These are phyloP conservation scores for Phocoena phocoena DNA, from an alignment of 2,113 vertebrate species.

Conservation along the genomic window DNA sequence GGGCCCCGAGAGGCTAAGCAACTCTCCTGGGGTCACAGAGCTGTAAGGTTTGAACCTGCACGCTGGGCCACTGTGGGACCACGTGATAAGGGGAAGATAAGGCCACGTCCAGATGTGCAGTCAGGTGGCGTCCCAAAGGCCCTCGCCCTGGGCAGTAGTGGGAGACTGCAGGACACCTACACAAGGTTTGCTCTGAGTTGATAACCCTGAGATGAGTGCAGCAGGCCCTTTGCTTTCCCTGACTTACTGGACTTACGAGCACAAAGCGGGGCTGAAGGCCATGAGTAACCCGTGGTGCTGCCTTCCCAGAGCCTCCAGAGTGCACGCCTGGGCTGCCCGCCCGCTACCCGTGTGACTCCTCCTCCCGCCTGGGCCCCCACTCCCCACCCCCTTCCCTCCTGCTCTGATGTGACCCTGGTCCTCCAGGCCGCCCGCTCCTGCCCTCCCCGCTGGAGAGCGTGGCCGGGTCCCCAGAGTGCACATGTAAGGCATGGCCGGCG, in stretches of 20 bases:
- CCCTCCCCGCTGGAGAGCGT: background rate
- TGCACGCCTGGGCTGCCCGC: background rate
- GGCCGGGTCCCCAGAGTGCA: background rate
- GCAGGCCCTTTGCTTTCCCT: too few relatives aligned
- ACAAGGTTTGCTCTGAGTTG: background rate
- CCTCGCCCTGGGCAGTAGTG: background rate
- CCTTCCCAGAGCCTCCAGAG: background rate
- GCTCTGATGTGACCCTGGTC: background rate
- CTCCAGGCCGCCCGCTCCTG: rapidly evolving
- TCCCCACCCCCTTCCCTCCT: background rate
- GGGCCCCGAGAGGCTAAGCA: background rate
- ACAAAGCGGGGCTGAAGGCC: too few relatives aligned
- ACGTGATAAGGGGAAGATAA: rapidly evolving
- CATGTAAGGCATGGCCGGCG: rapidly evolving
- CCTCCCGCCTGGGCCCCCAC: background rate
- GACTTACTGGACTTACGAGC: too few relatives aligned
- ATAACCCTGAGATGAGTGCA: background rate
- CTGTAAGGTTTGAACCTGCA: background rate
- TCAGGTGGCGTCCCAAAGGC: background rate
- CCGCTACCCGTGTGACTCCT: too few relatives aligned
- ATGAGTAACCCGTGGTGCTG: background rate
- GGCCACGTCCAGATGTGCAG: rapidly evolving
- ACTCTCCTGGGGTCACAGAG: background rate
- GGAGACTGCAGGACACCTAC: background rate
- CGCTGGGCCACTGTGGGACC: background rate